Percentiles rank a stretch among this genome's conserved stretches.
Conservation (phyloP, 2,797 vertebrate species). For the Chaetodon trifasciatus region DNA sequence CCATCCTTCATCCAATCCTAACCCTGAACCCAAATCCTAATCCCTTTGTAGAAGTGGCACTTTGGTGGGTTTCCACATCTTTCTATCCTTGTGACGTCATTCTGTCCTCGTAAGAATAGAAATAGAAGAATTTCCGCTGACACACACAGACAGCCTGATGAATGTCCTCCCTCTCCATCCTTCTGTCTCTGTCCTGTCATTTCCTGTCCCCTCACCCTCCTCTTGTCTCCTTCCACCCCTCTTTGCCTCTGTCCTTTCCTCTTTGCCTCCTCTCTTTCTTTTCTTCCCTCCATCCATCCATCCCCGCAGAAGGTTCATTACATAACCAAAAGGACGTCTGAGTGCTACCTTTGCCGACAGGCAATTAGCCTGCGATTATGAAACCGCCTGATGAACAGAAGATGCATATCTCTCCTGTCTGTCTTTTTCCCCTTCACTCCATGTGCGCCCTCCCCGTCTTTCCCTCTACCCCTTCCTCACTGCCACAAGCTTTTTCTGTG, state of each 20-base stretch:
- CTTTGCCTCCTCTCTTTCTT: not conserved
- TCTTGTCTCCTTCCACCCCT: slow-evolving; percentile 21
- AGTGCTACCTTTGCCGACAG: slow-evolving; percentile 78
- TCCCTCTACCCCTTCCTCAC: not conserved
- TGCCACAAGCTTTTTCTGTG: slow-evolving; percentile 26
- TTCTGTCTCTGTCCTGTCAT: slow-evolving; percentile 49
- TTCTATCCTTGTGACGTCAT: slow-evolving; percentile 19
- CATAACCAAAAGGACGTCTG: slow-evolving; percentile 66
- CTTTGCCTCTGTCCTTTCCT: slow-evolving; percentile 43
- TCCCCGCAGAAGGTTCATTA: slow-evolving; percentile 57
- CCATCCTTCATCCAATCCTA: not conserved
- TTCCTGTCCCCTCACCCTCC: slow-evolving; percentile 30
- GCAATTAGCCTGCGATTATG: slow-evolving; percentile 78
- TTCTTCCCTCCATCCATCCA: not conserved
- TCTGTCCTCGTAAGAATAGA: slow-evolving; percentile 46
- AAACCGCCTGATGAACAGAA: slow-evolving; percentile 66
- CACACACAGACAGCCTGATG: slow-evolving; percentile 68
- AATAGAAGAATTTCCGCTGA: slow-evolving; percentile 36
- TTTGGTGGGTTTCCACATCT: slow-evolving; percentile 19
- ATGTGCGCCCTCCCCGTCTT: not conserved
- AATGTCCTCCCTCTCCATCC: slow-evolving; percentile 66
- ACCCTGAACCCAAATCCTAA: not conserved
- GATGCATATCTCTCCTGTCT: slow-evolving; percentile 56
- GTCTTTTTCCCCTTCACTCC: slow-evolving; percentile 7
- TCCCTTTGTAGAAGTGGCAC: slow-evolving; percentile 8